phyloP scores from a whole-genome alignment of 2,888 invertebrate species.

The Patella pellucida region DNA sequence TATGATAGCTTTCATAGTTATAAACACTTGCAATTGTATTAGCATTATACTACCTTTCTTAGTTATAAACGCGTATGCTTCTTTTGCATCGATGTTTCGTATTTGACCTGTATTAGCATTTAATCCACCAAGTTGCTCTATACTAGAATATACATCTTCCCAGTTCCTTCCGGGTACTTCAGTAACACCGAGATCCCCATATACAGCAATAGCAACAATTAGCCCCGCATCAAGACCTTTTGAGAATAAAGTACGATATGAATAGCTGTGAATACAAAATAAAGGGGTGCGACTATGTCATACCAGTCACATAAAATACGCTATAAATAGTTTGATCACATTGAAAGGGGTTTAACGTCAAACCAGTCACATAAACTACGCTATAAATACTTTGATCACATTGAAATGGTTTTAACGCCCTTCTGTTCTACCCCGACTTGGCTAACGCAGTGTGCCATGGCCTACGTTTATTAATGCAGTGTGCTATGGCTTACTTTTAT shows the following conservation, averaged over 20 bases:
- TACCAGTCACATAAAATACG: too few species aligned
- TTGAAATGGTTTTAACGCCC: background rate
- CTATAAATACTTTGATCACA: background rate
- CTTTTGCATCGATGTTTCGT: slow-evolving; percentile 17
- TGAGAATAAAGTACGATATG: too few species aligned
- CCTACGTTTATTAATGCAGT: too few species aligned
- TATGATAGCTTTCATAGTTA: too few species aligned
- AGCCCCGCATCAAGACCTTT: slow-evolving; percentile 24
- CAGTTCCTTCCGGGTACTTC: background rate
- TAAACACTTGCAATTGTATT: too few species aligned
- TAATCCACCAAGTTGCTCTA: slow-evolving; percentile 21
- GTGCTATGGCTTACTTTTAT: background rate
- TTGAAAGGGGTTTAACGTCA: too few species aligned
- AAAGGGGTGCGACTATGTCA: too few species aligned
- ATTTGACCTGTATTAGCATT: slow-evolving; percentile 11
- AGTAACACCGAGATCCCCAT: slow-evolving; percentile 18
- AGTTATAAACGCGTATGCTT: slow-evolving; percentile 29
- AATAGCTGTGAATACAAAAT: too few species aligned
- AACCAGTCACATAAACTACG: background rate
- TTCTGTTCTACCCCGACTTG: too few species aligned
- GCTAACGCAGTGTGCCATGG: too few species aligned
- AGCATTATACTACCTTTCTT: slow-evolving; percentile 18
- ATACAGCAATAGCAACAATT: slow-evolving; percentile 25
- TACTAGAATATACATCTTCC: slow-evolving; percentile 16
- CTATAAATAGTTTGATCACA: too few species aligned